Conservation (phyloP, 2,113 vertebrate species). For the Xiphias gladius region DNA sequence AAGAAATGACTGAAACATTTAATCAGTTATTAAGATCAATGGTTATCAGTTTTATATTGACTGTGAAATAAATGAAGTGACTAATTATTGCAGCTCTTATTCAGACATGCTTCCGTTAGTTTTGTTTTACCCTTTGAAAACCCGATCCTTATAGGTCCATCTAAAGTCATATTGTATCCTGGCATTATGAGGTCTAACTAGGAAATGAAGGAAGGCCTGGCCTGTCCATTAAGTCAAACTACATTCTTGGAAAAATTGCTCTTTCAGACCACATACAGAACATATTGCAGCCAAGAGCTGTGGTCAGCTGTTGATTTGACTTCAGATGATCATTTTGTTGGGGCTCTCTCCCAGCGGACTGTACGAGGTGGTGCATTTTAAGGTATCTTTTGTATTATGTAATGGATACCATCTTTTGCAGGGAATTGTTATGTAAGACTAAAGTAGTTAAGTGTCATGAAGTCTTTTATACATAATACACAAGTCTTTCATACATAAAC, state of each 20-base stretch:
- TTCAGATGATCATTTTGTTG: neutral
- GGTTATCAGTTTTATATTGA: neutral
- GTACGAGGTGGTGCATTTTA: neutral
- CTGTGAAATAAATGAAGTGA: neutral
- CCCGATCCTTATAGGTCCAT: neutral
- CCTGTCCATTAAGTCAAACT: neutral
- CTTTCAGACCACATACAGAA: neutral
- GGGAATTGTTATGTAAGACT: slow-evolving; percentile 16
- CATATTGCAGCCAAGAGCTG: neutral
- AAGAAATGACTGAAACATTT: too few species aligned
- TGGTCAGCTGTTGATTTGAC: neutral
- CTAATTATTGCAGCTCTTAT: neutral
- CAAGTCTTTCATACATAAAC: slow-evolving; percentile 14
- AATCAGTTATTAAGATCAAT: too few species aligned
- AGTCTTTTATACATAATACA: slow-evolving; percentile 10
- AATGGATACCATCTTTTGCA: slow-evolving; percentile 10
- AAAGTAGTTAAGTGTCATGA: slow-evolving; percentile 15
- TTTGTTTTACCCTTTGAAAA: neutral
- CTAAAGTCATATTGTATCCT: neutral
- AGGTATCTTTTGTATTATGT: neutral
- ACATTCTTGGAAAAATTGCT: too few species aligned
- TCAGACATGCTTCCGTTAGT: too few species aligned
- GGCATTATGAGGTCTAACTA: too few species aligned
- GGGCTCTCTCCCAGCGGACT: neutral
- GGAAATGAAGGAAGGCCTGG: neutral